Evolutionary conservation across 2,797 vertebrate genomes (phyloP), one percentile per base, ranked within the genome.

Genomic region (Hephaestus fuliginosus): DNA sequence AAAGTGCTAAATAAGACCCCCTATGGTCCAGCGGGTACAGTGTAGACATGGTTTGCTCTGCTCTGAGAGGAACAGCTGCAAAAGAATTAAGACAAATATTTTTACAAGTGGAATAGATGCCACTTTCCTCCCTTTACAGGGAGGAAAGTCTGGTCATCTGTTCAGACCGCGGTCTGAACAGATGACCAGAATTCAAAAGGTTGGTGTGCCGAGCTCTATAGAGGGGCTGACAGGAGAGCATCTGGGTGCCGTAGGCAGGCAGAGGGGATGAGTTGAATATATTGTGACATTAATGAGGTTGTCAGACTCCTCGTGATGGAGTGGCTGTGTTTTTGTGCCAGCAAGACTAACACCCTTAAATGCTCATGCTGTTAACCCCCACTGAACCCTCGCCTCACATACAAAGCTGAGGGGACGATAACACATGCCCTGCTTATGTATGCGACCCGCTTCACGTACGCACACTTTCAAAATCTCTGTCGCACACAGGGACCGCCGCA

Each of bases 221-320:
- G 80, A 87, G 81, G 55, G 86, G 89, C 85, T 85, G 82, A 82
- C 53, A 56, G 78, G 84, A 81, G 90, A 93, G 89, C 91, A 93
- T 93, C 92, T 93, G 92, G 84, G 80, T 65, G 87, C 90, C 84
- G 73, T 51, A 74, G 89, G 91, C 88, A 74, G 87, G 82, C 89
- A 82, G 89, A 88, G 70, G 70, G 88, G 90, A 91, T 80, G 92
- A 90, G 80, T 82, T 90, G 93, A 93, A 94, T 94, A 94, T 95
- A 92, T 94, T 88, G 93, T 94, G 94, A 95, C 95, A 95, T 95
- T 95, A 95, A 95, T 95, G 93, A 93, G 92, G 92, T 93, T 94
- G 93, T 95, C 94, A 92, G 89, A 78, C 86, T 85, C 84, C 84
- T 85, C 75, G 80, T 94, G 94, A 95, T 94, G 90, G 93, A 95